These are phyloP conservation scores for Himalopsyche tibetana DNA, from an alignment of 2,888 invertebrate species.

Conservation along the genomic window DNA sequence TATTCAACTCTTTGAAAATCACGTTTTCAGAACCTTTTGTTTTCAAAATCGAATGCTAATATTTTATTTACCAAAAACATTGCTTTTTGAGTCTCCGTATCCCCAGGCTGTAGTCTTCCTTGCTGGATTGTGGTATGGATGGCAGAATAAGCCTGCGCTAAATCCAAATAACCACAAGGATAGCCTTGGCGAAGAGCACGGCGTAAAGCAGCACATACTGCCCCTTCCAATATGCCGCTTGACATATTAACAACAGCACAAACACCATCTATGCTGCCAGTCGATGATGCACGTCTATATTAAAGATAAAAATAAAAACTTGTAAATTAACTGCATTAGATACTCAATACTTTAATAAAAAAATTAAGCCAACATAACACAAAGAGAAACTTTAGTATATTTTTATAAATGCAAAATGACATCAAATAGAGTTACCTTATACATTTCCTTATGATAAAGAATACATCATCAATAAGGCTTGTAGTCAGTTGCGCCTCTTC, in stretches of 20 bases:
- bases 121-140: constrained; percentile 88
- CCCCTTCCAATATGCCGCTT: constrained; percentile 90
- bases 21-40: too few relatives aligned
- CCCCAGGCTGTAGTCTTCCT: constrained; percentile 86
- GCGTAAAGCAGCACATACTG: constrained; percentile 85
- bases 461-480: constrained; percentile 97
- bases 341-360: too few relatives aligned
- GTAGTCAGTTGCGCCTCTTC: constrained; percentile 87
- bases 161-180: constrained; percentile 86
- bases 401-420: too few relatives aligned
- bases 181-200: constrained; percentile 86
- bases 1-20: background rate
- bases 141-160: constrained; percentile 89
- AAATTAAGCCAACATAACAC: too few relatives aligned
- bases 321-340: background rate
- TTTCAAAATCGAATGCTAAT: too few relatives aligned
- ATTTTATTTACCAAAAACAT: constrained; percentile 83
- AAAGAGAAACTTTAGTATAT: too few relatives aligned
- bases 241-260: constrained; percentile 98
- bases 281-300: constrained; percentile 89
- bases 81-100: constrained; percentile 85
- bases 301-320: constrained; percentile 1
- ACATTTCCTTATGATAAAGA: constrained; percentile 97
- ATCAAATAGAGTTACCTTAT: constrained; percentile 79
- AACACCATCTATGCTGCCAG: constrained; percentile 94